Evolutionary conservation across 1,140 invertebrate species (phyloP), one percentile per base, ranked within the genome.

Genomic region (Asobara japonica): DNA sequence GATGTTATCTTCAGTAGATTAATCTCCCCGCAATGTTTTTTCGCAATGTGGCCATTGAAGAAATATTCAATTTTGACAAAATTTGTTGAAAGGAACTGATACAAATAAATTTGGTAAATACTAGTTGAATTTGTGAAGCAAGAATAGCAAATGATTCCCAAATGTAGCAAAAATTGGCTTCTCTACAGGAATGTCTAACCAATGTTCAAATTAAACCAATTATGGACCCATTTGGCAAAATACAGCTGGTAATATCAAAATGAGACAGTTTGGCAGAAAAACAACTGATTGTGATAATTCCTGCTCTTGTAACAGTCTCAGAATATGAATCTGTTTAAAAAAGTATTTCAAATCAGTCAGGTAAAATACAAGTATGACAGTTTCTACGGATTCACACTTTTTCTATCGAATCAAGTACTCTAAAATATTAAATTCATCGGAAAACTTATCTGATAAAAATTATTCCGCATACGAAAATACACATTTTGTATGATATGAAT

Each of bases 1-100:
- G 45, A 51, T 51, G 18, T 51, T 51, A 51, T 51, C 45, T 51
- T 51, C 45, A 51, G 45, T 20, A 18, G 45, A 51, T 20, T 51
- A 51, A 6, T 8, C 36, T 41, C 36, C 3, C 11, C 36, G 11
- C 36, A 4, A 41, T 41, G n/a, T 41, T 41, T 41, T 41, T 41
- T 41, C n/a, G 36, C 36, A 41, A 41, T 41, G 36, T 41, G 36
- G n/a, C 36, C 36, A 8, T 41, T 13, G 36, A 41, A n/a, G 36
- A 13, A 41, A 41, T 41, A 41, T 41, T 41, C 10, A 41, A 41
- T 2, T 41, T 41, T 41, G 3, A 6, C 36, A 41, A 41, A 41
- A 6, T 41, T 41, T 41, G 36, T 41, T 41, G 11, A 41, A 41
- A 41, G 11, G 10, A 41, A 41, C 11, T 11, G 36, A 41, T 41